phyloP scores from a whole-genome alignment of 2,797 vertebrate genomes.

The Cynopterus sphinx region DNA sequence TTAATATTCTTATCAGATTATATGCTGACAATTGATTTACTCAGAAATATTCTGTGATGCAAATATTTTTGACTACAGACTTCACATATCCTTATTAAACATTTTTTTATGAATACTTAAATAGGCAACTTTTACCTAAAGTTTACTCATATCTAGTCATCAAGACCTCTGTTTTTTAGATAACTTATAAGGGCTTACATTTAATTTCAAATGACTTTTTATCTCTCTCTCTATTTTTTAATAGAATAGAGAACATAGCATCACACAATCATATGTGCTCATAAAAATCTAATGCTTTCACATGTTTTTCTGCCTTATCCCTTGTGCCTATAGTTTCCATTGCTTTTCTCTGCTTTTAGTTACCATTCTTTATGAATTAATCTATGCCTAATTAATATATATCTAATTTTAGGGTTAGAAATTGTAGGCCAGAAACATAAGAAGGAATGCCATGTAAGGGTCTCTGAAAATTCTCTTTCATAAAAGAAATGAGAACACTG shows the following conservation, averaged over 20 bases:
- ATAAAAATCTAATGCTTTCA: neutral
- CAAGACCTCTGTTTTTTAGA: neutral
- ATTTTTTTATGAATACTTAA: neutral
- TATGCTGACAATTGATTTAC: neutral
- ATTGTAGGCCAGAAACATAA: neutral
- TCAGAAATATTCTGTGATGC: neutral
- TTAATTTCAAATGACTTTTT: neutral
- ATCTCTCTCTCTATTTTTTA: neutral
- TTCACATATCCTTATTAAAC: neutral
- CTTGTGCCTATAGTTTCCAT: neutral
- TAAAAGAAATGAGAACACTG: neutral
- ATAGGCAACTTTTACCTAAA: neutral
- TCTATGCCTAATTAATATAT: neutral
- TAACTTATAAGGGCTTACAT: neutral
- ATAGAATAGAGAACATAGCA: neutral
- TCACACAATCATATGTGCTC: neutral
- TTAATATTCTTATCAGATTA: neutral
- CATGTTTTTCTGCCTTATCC: neutral
- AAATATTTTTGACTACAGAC: neutral
- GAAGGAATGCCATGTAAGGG: neutral
- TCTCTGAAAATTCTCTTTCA: neutral
- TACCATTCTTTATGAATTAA: neutral
- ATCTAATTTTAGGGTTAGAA: neutral
- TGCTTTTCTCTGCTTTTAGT: neutral
- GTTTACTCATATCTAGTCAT: neutral